Percentiles rank a stretch among this genome's conserved stretches.
phyloP scores from a whole-genome alignment of 2,113 vertebrate species.

The Pagrus major region DNA sequence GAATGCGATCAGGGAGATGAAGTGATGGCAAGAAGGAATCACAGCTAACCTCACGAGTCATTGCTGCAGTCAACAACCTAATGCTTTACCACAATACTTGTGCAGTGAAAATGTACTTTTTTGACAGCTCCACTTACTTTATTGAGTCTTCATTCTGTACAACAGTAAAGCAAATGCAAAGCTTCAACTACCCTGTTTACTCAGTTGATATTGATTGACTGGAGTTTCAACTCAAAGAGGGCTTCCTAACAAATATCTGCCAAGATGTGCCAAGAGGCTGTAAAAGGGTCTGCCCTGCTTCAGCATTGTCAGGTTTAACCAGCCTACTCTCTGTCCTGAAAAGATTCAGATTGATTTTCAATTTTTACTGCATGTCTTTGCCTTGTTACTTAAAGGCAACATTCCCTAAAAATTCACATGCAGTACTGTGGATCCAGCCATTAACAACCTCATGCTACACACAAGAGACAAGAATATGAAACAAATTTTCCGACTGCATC shows the following conservation, averaged over 20 bases:
- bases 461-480: not conserved
- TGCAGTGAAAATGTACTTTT: not conserved
- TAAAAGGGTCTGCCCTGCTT: conserved; percentile 9
- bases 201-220: conserved; percentile 39
- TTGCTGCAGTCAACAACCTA: not conserved
- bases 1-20: not conserved
- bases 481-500: not conserved
- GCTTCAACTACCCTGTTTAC: conserved; percentile 5
- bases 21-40: not conserved
- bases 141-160: not conserved
- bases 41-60: not conserved
- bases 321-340: conserved; percentile 19
- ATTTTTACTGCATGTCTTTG: conserved; percentile 7
- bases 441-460: not conserved
- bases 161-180: conserved; percentile 11
- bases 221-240: conserved; percentile 18
- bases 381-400: conserved; percentile 12
- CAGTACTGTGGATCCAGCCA: not conserved
- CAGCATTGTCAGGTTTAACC: not conserved
- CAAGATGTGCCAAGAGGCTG: not conserved
- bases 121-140: not conserved
- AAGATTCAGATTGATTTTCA: conserved; percentile 23
- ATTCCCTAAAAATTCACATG: conserved; percentile 3
- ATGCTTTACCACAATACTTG: not conserved
- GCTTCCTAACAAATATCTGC: conserved; percentile 21